These are phyloP conservation scores for Pyrocoelia pectoralis DNA, from an alignment of 2,888 invertebrate species.

Conservation along the genomic window DNA sequence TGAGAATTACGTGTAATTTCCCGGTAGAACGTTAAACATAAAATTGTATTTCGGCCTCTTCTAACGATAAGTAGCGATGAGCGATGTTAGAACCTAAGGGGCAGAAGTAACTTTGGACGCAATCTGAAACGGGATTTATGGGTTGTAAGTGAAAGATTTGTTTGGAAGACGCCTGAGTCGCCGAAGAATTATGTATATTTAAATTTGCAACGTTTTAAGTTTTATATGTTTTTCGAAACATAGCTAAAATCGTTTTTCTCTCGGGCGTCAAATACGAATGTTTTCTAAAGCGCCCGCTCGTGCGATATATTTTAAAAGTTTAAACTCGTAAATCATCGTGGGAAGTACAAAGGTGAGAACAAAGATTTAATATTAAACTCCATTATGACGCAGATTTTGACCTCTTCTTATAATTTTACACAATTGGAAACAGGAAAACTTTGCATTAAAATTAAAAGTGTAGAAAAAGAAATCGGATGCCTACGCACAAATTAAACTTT, in stretches of 20 bases:
- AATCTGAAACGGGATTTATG: conserved; percentile 38
- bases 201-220: conserved; percentile 43
- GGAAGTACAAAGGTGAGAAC: conserved; percentile 53
- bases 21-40: conserved; percentile 53
- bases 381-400: conserved; percentile 44
- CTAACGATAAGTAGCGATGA: conserved; percentile 42
- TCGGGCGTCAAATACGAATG: conserved; percentile 44
- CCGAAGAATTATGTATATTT: conserved; percentile 39
- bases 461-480: conserved; percentile 4
- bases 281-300: conserved; percentile 37
- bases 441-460: background rate
- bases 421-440: conserved; percentile 18
- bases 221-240: conserved; percentile 40
- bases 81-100: conserved; percentile 38
- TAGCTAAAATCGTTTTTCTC: conserved; percentile 40
- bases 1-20: conserved; percentile 51
- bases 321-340: conserved; percentile 54
- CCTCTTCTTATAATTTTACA: conserved; percentile 32
- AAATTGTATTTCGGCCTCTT: conserved; percentile 47
- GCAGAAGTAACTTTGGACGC: conserved; percentile 37
- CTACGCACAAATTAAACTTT: conserved; percentile 3
- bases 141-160: conserved; percentile 37
- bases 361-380: conserved; percentile 56
- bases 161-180: conserved; percentile 31
- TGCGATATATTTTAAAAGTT: conserved; percentile 53